Percentiles rank a stretch among this genome's conserved stretches.
Evolutionary conservation across 2,113 vertebrate species (phyloP).

Genomic region (Microtus pennsylvanicus): DNA sequence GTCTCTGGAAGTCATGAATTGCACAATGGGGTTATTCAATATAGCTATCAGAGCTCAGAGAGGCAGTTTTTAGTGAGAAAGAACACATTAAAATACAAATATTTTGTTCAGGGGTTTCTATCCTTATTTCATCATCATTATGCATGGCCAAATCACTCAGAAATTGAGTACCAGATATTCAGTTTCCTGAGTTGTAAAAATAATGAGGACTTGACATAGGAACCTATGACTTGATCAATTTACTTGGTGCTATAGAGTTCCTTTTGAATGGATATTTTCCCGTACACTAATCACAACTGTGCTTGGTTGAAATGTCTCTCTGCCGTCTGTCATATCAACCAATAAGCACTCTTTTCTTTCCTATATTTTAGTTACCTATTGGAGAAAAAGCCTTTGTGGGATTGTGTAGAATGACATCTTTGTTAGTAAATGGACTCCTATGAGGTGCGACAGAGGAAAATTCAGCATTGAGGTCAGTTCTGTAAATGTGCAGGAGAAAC

Average conservation of each 20-base stretch:
- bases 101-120: neutral
- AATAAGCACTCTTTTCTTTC: constrained; percentile 34
- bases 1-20: neutral
- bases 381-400: constrained; percentile 12
- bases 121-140: neutral
- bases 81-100: neutral
- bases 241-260: constrained; percentile 30
- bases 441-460: neutral
- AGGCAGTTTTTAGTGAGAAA: neutral
- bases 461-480: neutral
- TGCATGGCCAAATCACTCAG: neutral
- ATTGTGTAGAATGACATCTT: neutral
- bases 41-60: neutral
- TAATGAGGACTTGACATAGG: constrained; percentile 29
- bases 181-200: constrained; percentile 12
- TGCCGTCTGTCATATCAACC: constrained; percentile 53
- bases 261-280: constrained; percentile 48
- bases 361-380: constrained; percentile 38
- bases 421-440: constrained; percentile 44
- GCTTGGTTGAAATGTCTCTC: constrained; percentile 30
- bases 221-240: constrained; percentile 22
- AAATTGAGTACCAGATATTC: no score
- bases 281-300: constrained; percentile 52
- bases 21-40: neutral
- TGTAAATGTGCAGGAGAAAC: neutral